Percentiles rank a stretch among this genome's conserved stretches.
These are phyloP conservation scores for Eurystomus glaucurus DNA, from an alignment of 2,797 vertebrate genomes.

Conservation along the genomic window DNA sequence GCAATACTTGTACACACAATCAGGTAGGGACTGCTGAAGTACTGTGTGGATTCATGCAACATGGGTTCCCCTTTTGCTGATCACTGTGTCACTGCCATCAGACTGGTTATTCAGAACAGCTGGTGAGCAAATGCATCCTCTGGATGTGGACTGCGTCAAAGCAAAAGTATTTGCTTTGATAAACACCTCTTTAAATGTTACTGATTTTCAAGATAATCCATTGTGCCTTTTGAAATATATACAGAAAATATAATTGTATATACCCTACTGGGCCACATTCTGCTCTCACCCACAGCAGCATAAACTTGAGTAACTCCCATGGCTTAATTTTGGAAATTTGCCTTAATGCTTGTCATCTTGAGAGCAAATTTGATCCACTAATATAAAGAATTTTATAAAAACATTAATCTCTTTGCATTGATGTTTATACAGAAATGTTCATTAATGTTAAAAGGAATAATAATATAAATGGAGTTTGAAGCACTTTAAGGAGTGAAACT, in stretches of 20 bases:
- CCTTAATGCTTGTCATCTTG: not conserved
- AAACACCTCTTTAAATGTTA: constrained; percentile 9
- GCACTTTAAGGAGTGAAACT: constrained; percentile 78
- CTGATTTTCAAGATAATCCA: not conserved
- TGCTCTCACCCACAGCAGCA: constrained; percentile 33
- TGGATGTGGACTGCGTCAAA: not conserved
- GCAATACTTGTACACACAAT: accelerated
- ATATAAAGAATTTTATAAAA: constrained; percentile 51
- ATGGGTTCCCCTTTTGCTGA: not conserved
- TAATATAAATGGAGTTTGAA: constrained; percentile 78
- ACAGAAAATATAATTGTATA: constrained; percentile 39
- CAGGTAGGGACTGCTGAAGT: not conserved
- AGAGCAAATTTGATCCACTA: constrained; percentile 47
- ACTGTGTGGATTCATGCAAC: not conserved
- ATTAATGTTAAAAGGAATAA: constrained; percentile 72
- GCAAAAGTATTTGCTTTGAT: not conserved
- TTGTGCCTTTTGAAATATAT: constrained; percentile 25
- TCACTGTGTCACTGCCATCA: not conserved
- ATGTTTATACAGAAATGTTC: constrained; percentile 63
- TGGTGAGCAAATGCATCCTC: constrained; percentile 17
- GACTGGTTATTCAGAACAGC: not conserved
- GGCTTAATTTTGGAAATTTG: constrained; percentile 8
- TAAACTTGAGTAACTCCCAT: not conserved
- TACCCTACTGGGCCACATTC: constrained; percentile 7
- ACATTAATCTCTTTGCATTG: constrained; percentile 61